Evolutionary conservation across 2,888 invertebrate genomes (phyloP).

Genomic region (Melanostoma scalare): DNA sequence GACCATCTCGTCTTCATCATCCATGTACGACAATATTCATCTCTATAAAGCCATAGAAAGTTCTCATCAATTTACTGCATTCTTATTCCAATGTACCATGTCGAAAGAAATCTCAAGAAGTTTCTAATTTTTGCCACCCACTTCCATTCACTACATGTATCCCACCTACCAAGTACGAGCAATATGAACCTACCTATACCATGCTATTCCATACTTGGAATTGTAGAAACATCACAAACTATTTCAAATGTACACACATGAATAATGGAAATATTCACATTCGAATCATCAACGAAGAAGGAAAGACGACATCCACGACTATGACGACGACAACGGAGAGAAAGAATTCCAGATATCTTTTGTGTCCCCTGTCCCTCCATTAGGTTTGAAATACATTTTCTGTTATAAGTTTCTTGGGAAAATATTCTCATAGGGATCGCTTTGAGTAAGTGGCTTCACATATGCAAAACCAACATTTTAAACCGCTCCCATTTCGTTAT

Average conservation of each 20-base stretch:
- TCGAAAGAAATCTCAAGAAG: conserved; percentile 30
- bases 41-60: conserved; percentile 16
- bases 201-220: conserved; percentile 23
- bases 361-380: conserved; percentile 63
- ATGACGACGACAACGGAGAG: conserved; percentile 6
- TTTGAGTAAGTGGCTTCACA: conserved; percentile 66
- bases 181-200: not conserved
- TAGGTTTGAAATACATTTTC: conserved; percentile 59
- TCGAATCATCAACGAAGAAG: conserved; percentile 18
- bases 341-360: conserved; percentile 59
- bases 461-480: conserved; percentile 69
- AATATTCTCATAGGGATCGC: conserved; percentile 51
- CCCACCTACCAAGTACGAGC: not conserved
- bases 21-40: conserved; percentile 1
- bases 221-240: conserved; percentile 51
- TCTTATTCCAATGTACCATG: conserved; percentile 51
- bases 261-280: conserved; percentile 66
- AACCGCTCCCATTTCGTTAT: conserved; percentile 36
- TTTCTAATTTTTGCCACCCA: conserved; percentile 36
- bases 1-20: conserved; percentile 31
- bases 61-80: conserved; percentile 66
- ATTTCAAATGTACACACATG: conserved; percentile 65
- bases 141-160: no score
- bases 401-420: conserved; percentile 53
- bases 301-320: not conserved